Percentiles rank a stretch among this genome's conserved stretches.
Conservation (phyloP, 2,888 invertebrate species). For the Chymomyza procnemis region DNA sequence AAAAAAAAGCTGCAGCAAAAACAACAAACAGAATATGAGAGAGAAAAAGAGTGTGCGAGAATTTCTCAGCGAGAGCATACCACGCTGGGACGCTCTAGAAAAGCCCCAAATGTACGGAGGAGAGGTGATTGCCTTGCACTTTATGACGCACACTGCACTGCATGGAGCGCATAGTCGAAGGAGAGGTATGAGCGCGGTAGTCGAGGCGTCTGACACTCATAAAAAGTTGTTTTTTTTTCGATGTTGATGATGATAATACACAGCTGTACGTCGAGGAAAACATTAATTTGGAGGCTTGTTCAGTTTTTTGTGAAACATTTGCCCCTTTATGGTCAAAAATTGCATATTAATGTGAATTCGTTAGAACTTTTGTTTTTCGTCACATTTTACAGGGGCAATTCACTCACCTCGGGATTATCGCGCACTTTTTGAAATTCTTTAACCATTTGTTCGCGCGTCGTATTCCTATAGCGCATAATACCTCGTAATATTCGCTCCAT, state of each 20-base stretch:
- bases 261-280: conserved; percentile 1
- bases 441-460: conserved; percentile 91
- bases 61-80: neutral
- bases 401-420: conserved; percentile 85
- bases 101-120: neutral
- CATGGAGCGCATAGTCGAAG: neutral
- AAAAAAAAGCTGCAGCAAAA: conserved; percentile 28
- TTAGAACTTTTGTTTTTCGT: neutral
- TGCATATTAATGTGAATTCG: conserved; percentile 14
- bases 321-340: conserved; percentile 17
- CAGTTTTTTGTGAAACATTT: neutral
- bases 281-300: neutral
- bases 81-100: neutral
- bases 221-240: conserved; percentile 11
- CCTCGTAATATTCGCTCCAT: conserved; percentile 95
- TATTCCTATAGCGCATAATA: conserved; percentile 91
- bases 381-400: neutral
- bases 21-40: conserved; percentile 9
- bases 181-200: conserved; percentile 8
- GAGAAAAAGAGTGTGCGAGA: too few species aligned
- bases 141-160: neutral
- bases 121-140: neutral
- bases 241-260: conserved; percentile 52
- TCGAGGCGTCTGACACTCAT: conserved; percentile 25
- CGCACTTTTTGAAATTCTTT: conserved; percentile 93